Evolutionary conservation across 2,888 invertebrate species (phyloP).

Genomic region (Drosophila pseudotalamancana): DNA sequence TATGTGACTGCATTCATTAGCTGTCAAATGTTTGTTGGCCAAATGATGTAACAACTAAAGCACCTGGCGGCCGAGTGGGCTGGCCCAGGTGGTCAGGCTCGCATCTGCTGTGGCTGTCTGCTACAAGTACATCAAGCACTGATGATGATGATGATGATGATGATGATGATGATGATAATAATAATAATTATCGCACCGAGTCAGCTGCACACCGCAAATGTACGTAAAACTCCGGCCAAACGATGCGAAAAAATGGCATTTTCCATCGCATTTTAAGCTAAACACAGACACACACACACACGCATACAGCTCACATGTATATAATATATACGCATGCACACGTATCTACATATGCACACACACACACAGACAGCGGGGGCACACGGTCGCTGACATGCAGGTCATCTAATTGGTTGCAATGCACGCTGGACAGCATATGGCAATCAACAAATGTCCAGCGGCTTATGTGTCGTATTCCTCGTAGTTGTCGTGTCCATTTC

Average conservation of each 20-base stretch:
- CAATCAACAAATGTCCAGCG: conserved; percentile 75
- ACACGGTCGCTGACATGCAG: conserved; percentile 52
- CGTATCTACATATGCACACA: conserved; percentile 9
- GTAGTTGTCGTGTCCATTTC: conserved; percentile 41
- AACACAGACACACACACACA: conserved; percentile 8
- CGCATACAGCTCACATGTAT: neutral
- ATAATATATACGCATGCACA: neutral
- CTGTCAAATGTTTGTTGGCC: conserved; percentile 51
- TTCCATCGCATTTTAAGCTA: conserved; percentile 67
- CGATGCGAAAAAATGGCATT: conserved; percentile 61
- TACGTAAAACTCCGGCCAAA: conserved; percentile 57
- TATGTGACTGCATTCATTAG: conserved; percentile 57
- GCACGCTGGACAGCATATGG: conserved; percentile 61
- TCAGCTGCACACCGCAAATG: conserved; percentile 55
- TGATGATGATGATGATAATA: conserved; percentile 25
- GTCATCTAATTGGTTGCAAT: conserved; percentile 74
- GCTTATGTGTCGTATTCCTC: conserved; percentile 59
- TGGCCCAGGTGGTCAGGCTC: conserved; percentile 25
- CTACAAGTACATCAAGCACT: conserved; percentile 58
- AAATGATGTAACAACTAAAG: conserved; percentile 43
- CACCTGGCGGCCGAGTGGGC: conserved; percentile 33
- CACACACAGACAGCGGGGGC: neutral
- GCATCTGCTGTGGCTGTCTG: conserved; percentile 13
- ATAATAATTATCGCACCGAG: conserved; percentile 16
- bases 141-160: neutral